Evolutionary conservation across 2,113 vertebrate species (phyloP).

Genomic region (Amphiprion percula): DNA sequence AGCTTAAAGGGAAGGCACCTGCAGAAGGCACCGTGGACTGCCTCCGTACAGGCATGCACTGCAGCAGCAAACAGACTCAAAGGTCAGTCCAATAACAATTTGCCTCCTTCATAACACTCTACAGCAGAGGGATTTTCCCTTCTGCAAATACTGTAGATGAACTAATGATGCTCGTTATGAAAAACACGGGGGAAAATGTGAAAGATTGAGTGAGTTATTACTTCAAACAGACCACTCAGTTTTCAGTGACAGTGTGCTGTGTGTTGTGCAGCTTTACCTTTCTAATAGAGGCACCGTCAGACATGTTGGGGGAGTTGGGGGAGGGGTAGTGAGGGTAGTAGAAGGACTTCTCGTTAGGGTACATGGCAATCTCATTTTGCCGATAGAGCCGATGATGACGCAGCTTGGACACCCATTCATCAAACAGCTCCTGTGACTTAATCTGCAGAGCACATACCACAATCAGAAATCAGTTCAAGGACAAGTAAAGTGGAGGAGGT

Average conservation of each 20-base stretch:
- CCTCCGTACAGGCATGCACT: slow-evolving; percentile 88
- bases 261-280: slow-evolving; percentile 84
- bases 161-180: slow-evolving; percentile 20
- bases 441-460: slow-evolving; percentile 82
- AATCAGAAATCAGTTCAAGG: slow-evolving; percentile 54
- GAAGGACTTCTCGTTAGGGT: slow-evolving; percentile 89
- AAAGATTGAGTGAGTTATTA: neutral
- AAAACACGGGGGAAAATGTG: neutral
- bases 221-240: neutral
- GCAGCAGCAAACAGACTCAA: slow-evolving; percentile 55
- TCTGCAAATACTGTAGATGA: neutral
- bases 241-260: neutral
- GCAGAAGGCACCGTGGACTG: slow-evolving; percentile 88
- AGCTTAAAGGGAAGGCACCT: slow-evolving; percentile 85
- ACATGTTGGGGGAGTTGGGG: slow-evolving; percentile 80
- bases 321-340: slow-evolving; percentile 87
- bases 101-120: neutral
- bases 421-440: slow-evolving; percentile 94
- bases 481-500: slow-evolving; percentile 15
- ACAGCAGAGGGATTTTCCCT: neutral
- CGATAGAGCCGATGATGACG: slow-evolving; percentile 95
- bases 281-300: slow-evolving; percentile 85
- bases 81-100: slow-evolving; percentile 51
- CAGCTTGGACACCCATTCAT: slow-evolving; percentile 96
- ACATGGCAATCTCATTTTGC: slow-evolving; percentile 96